A percentile compares a stretch with the other conserved stretches of the same genome.
Evolutionary conservation across 2,113 vertebrate genomes (phyloP).

Genomic region (Proteles cristata): DNA sequence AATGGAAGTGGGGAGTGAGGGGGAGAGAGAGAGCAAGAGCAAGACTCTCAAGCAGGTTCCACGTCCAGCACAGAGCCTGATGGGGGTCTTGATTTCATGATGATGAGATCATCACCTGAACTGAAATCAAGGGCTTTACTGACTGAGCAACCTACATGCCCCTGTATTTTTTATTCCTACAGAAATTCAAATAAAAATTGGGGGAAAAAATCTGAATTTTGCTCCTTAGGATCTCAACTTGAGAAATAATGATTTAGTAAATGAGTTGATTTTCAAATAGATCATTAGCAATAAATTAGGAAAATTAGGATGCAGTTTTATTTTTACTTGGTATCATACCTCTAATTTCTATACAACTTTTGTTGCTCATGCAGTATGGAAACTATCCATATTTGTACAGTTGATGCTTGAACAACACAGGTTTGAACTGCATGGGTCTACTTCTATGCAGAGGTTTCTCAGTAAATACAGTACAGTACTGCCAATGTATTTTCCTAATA

Average conservation of each 20-base stretch:
- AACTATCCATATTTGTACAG: neutral
- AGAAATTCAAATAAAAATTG: neutral
- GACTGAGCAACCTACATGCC: no score
- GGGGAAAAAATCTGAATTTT: neutral
- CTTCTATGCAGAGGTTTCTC: neutral
- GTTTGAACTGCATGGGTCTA: neutral
- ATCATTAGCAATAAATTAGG: neutral
- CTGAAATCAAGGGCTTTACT: no score
- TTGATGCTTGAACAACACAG: neutral
- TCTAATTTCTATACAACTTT: neutral
- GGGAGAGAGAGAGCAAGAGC: no score
- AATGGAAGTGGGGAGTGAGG: no score
- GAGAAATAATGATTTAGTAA: slow-evolving; percentile 7
- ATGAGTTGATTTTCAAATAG: slow-evolving; percentile 3
- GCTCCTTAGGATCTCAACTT: neutral
- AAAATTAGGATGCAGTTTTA: slow-evolving; percentile 3
- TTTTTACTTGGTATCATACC: neutral
- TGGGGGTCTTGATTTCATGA: no score
- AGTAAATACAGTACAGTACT: neutral
- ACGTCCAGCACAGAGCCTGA: no score
- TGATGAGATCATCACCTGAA: no score
- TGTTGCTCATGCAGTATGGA: neutral
- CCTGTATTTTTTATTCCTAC: neutral
- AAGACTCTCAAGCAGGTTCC: no score
- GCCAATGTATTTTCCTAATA: neutral